These are phyloP conservation scores for Platyrinchus mystaceus DNA, from an alignment of 2,797 vertebrate species.

Conservation along the genomic window DNA sequence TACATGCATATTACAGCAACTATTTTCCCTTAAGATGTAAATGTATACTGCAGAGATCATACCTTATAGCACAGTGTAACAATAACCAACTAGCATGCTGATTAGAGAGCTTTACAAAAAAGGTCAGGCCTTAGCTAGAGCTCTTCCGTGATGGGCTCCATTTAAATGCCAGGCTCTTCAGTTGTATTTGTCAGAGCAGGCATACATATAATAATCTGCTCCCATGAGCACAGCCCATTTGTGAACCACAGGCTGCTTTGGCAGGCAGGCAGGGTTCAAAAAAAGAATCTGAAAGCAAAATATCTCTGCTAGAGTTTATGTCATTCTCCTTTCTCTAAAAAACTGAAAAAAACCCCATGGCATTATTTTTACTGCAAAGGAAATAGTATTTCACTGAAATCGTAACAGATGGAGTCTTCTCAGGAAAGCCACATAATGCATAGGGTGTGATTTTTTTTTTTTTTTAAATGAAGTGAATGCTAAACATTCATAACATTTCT, in stretches of 20 bases:
- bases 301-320: constrained; percentile 24
- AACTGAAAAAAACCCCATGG: not conserved
- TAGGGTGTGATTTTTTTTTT: constrained; percentile 37
- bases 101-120: constrained; percentile 55
- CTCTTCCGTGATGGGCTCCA: not conserved
- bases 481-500: constrained; percentile 47
- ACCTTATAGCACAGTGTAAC: constrained; percentile 29
- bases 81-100: constrained; percentile 52
- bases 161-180: constrained; percentile 55
- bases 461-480: constrained; percentile 27
- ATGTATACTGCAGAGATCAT: constrained; percentile 15
- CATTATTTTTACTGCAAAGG: constrained; percentile 41
- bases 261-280: constrained; percentile 35
- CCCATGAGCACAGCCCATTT: constrained; percentile 41
- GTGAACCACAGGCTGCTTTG: constrained; percentile 22
- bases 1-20: not conserved
- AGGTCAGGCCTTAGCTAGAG: constrained; percentile 38
- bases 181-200: constrained; percentile 39
- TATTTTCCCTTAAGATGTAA: constrained; percentile 13
- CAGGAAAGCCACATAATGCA: constrained; percentile 58
- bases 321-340: constrained; percentile 6
- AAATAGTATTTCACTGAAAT: constrained; percentile 40
- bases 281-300: constrained; percentile 45
- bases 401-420: constrained; percentile 56
- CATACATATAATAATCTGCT: constrained; percentile 48